Evolutionary conservation across 2,113 vertebrate species (phyloP).

Genomic region (Cephalophus harveyi): DNA sequence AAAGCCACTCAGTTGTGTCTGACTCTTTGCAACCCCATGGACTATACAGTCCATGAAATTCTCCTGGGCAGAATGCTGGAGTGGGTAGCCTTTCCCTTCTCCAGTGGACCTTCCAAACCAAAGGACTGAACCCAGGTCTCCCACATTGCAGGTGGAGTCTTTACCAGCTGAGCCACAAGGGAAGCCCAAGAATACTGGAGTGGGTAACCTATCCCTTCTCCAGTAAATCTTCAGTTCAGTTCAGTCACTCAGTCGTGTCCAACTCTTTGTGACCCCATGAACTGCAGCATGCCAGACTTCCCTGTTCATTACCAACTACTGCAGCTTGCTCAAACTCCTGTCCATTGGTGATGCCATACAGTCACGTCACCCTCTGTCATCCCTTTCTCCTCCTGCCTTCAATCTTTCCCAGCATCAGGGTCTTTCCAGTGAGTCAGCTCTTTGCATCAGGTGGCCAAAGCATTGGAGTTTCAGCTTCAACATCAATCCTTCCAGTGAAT

Average conservation of each 20-base stretch:
- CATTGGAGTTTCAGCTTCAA: not conserved
- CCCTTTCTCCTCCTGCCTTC: not conserved
- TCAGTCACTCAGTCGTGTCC: accelerated
- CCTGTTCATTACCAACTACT: not conserved
- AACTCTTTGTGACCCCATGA: not conserved
- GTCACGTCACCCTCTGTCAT: not conserved
- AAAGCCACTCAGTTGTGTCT: not conserved
- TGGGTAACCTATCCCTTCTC: not conserved
- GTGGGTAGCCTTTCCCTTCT: not conserved
- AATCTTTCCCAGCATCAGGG: not conserved
- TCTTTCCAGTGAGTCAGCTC: not conserved
- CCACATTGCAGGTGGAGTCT: not conserved
- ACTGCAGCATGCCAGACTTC: not conserved
- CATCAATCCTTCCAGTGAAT: not conserved
- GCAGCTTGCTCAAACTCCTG: not conserved
- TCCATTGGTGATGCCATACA: not conserved
- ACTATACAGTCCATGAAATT: not conserved
- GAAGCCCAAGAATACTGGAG: not conserved
- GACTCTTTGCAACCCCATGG: not conserved
- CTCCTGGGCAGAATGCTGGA: not conserved
- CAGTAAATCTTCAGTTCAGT: not conserved
- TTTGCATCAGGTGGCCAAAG: not conserved
- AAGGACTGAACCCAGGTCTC: not conserved
- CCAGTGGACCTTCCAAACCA: not conserved
- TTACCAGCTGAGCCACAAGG: not conserved